Conservation (phyloP, 2,113 vertebrate genomes). For the Pituophis catenifer region DNA sequence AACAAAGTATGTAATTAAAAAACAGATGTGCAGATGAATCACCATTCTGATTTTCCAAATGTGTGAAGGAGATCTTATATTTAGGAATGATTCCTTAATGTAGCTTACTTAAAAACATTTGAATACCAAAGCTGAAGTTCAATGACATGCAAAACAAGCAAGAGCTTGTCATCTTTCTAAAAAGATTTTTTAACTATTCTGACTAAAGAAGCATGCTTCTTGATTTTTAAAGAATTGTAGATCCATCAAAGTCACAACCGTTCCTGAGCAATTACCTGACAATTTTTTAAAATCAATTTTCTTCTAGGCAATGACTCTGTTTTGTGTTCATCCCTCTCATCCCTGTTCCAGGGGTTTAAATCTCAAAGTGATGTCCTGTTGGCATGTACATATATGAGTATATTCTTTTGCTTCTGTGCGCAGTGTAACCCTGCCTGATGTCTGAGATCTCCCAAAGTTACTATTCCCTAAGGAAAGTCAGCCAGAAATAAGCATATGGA, state of each 20-base stretch:
- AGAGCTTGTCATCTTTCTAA: not conserved
- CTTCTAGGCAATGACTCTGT: not conserved
- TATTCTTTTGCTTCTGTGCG: not conserved
- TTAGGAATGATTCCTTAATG: not conserved
- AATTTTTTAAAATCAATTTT: not conserved
- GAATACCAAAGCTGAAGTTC: not conserved
- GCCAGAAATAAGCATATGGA: constrained; percentile 59
- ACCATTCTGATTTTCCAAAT: constrained; percentile 41
- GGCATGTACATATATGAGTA: not conserved
- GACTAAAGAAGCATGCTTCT: not conserved
- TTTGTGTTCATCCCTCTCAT: not conserved
- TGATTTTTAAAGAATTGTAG: not conserved
- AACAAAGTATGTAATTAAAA: not conserved
- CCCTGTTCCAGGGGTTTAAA: not conserved
- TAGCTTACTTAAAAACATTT: not conserved
- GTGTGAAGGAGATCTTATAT: constrained; percentile 8
- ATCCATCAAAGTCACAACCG: not conserved
- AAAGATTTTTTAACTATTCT: not conserved
- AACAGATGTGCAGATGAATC: not conserved
- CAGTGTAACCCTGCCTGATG: constrained; percentile 42
- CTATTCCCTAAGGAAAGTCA: constrained; percentile 63
- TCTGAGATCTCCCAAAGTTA: constrained; percentile 47
- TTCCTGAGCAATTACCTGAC: not conserved
- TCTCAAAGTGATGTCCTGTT: not conserved
- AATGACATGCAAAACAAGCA: not conserved